A percentile compares a stretch with the other conserved stretches of the same genome.
Conservation (phyloP, 2,113 vertebrate genomes). For the Mus spicilegus region DNA sequence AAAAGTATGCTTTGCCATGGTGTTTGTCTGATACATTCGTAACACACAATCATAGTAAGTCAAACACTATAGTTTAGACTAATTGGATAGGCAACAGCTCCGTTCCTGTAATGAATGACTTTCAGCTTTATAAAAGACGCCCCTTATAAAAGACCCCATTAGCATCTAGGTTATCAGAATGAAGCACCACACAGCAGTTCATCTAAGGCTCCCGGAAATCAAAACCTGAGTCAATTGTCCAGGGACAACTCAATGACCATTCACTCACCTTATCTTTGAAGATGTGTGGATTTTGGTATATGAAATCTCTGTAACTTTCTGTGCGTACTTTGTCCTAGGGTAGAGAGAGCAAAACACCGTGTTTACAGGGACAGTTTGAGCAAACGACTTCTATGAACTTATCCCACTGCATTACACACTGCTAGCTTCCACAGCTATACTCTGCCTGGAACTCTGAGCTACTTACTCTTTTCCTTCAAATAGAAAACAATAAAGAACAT, state of each 20-base stretch:
- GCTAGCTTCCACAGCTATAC: background rate
- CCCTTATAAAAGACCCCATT: slow-evolving; percentile 26
- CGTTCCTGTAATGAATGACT: slow-evolving; percentile 88
- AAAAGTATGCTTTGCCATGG: background rate
- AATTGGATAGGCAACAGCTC: slow-evolving; percentile 63
- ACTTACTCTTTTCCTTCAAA: background rate
- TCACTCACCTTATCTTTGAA: slow-evolving; percentile 96
- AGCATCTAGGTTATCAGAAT: slow-evolving; percentile 89
- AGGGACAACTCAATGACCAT: background rate
- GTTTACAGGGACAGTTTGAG: slow-evolving; percentile 1
- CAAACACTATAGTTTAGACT: slow-evolving; percentile 58
- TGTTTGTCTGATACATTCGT: background rate
- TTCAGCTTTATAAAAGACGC: slow-evolving; percentile 67
- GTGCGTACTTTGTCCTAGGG: slow-evolving; percentile 95
- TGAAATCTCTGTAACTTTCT: slow-evolving; percentile 96
- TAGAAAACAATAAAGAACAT: slow-evolving; percentile 22
- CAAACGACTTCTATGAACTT: background rate
- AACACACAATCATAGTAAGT: slow-evolving; percentile 73
- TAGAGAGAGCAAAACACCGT: slow-evolving; percentile 19
- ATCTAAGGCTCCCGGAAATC: slow-evolving; percentile 82
- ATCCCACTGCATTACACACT: background rate
- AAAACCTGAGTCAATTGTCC: slow-evolving; percentile 73
- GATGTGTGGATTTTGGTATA: slow-evolving; percentile 93
- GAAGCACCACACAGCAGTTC: slow-evolving; percentile 85
- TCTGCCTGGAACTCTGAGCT: background rate